phyloP scores from a whole-genome alignment of 2,113 vertebrate genomes.

The Vanacampus margaritifer region DNA sequence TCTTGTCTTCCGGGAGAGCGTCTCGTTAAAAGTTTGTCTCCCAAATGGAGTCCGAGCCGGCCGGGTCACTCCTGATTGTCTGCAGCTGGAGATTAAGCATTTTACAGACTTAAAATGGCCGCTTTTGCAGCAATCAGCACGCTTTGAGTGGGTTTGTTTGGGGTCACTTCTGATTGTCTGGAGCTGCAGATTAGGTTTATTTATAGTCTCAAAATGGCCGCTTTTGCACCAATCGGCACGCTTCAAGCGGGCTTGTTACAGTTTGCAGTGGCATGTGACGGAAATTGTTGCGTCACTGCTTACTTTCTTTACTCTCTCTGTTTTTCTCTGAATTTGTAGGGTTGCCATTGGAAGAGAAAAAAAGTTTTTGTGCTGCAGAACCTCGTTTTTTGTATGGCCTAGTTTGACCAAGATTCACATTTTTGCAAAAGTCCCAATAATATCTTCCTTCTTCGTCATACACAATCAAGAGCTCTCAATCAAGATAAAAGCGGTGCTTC shows the following conservation, averaged over 20 bases:
- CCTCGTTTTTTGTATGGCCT: too few species aligned
- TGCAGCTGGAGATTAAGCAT: conserved; percentile 7
- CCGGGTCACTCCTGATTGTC: conserved; percentile 13
- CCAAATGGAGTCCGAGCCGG: conserved; percentile 13
- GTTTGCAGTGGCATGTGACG: not conserved
- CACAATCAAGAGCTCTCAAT: too few species aligned
- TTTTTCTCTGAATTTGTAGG: too few species aligned
- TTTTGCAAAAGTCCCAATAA: too few species aligned
- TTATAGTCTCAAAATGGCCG: not conserved
- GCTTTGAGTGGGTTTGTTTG: not conserved
- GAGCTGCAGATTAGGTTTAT: not conserved
- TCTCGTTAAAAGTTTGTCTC: conserved; percentile 22
- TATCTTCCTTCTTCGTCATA: too few species aligned
- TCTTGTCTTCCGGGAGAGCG: conserved; percentile 27
- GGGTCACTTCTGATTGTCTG: not conserved
- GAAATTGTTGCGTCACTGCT: too few species aligned
- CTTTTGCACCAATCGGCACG: not conserved
- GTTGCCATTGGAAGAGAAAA: too few species aligned
- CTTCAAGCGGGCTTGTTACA: not conserved
- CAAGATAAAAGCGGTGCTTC: too few species aligned
- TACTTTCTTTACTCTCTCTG: too few species aligned
- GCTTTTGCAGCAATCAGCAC: not conserved
- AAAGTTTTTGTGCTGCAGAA: too few species aligned
- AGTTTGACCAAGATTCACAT: too few species aligned
- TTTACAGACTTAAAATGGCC: not conserved